Evolutionary conservation across 2,113 vertebrate species (phyloP).

Genomic region (Theristicus caerulescens): DNA sequence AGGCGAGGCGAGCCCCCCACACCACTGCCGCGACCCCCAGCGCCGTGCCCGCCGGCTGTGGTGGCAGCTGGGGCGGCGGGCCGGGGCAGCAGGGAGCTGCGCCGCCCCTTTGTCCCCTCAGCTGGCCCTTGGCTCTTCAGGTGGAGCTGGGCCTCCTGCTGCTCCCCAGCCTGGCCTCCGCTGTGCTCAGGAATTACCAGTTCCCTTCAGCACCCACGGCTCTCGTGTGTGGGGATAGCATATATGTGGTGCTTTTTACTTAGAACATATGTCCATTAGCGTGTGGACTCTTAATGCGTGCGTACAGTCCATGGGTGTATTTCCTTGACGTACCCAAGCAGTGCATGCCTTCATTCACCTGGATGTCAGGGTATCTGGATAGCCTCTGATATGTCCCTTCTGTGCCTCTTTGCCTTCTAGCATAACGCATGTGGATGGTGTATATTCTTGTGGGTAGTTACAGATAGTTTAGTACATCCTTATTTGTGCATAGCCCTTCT

Average conservation of each 20-base stretch:
- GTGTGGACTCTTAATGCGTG: rapidly evolving
- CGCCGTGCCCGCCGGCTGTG: neutral
- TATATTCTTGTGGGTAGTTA: neutral
- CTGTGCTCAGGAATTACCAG: neutral
- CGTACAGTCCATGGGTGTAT: rapidly evolving
- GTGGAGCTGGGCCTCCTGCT: neutral
- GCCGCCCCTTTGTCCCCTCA: neutral
- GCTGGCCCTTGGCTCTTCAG: neutral
- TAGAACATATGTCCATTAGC: rapidly evolving
- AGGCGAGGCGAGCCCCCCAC: neutral
- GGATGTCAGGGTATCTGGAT: neutral
- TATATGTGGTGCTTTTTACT: neutral
- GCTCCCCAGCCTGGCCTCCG: neutral
- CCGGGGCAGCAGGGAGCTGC: neutral
- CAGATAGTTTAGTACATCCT: neutral
- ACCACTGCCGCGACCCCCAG: neutral
- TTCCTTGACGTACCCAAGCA: neutral
- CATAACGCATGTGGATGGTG: rapidly evolving
- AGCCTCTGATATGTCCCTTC: neutral
- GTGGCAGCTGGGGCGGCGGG: neutral
- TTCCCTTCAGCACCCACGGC: neutral
- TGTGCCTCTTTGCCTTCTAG: too few species aligned
- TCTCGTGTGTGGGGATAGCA: neutral
- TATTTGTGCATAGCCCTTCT: neutral
- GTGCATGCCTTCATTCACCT: neutral